Conservation (phyloP, 2,888 invertebrate species). For the Osmoderma eremita region DNA sequence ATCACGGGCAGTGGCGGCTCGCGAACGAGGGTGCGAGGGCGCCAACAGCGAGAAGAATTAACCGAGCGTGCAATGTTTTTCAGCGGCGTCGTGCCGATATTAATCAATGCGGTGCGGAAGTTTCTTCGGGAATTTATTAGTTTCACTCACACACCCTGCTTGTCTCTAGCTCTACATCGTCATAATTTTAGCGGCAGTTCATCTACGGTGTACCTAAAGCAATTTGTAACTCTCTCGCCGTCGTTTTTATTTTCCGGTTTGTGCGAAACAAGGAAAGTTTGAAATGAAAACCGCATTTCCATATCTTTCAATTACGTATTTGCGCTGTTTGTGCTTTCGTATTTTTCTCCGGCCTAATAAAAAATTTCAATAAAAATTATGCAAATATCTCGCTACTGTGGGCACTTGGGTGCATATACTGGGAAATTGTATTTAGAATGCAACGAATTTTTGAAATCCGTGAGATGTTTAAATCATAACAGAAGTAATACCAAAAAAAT, state of each 20-base stretch:
- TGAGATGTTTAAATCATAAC: no score
- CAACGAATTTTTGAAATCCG: no score
- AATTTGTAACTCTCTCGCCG: background rate
- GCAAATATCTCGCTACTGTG: no score
- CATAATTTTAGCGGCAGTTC: background rate
- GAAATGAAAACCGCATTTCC: no score
- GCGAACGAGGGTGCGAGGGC: conserved; percentile 2
- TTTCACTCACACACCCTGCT: background rate
- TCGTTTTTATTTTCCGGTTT: background rate
- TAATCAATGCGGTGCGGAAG: conserved; percentile 15
- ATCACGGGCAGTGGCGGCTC: conserved; percentile 19
- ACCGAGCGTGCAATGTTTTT: conserved; percentile 30
- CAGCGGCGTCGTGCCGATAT: conserved; percentile 2
- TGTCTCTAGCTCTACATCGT: background rate
- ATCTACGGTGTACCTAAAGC: background rate
- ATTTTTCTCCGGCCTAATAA: no score
- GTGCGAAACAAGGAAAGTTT: no score
- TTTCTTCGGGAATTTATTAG: conserved; percentile 15
- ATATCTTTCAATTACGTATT: no score
- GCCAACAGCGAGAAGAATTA: conserved; percentile 25
- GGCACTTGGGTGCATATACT: no score
- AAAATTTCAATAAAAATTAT: no score
- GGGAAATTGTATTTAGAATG: no score
- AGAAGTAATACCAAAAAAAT: no score
- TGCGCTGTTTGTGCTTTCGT: no score